Evolutionary conservation across 2,113 vertebrate species (phyloP).

Genomic region (Alethe castanea): DNA sequence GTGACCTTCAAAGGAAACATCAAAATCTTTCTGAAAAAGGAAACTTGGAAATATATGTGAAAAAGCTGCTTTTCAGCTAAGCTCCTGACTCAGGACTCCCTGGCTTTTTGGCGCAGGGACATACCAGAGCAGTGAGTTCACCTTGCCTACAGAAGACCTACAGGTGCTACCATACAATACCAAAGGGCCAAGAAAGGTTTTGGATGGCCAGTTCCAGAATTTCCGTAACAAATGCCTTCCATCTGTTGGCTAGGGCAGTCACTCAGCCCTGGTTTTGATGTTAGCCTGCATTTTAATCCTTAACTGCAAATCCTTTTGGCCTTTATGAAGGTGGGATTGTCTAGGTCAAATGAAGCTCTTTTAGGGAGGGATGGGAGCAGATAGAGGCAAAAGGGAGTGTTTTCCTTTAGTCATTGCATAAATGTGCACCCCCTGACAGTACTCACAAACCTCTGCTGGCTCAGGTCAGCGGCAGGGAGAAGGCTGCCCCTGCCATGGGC

Average conservation of each 20-base stretch:
- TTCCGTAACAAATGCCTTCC: neutral
- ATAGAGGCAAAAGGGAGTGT: neutral
- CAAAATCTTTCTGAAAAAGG: constrained; percentile 42
- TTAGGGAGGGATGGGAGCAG: neutral
- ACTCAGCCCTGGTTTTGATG: neutral
- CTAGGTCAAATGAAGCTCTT: neutral
- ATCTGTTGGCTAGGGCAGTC: neutral
- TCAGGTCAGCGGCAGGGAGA: neutral
- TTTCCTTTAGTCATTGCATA: neutral
- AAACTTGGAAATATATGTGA: constrained; percentile 33
- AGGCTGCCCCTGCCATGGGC: neutral
- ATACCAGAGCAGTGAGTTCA: neutral
- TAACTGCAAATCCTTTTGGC: neutral
- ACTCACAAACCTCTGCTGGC: neutral
- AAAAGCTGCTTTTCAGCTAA: constrained; percentile 37
- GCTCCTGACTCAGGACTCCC: constrained; percentile 25
- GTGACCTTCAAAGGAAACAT: constrained; percentile 62
- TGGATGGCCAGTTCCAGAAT: neutral
- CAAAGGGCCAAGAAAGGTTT: neutral
- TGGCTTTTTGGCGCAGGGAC: neutral
- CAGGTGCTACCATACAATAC: neutral
- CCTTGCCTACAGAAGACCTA: constrained; percentile 19
- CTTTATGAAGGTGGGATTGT: neutral
- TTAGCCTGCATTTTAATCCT: neutral
- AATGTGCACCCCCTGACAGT: neutral